Percentiles rank a stretch among this genome's conserved stretches.
Conservation (phyloP, 2,113 vertebrate genomes). For the Gracilinanus agilis region DNA sequence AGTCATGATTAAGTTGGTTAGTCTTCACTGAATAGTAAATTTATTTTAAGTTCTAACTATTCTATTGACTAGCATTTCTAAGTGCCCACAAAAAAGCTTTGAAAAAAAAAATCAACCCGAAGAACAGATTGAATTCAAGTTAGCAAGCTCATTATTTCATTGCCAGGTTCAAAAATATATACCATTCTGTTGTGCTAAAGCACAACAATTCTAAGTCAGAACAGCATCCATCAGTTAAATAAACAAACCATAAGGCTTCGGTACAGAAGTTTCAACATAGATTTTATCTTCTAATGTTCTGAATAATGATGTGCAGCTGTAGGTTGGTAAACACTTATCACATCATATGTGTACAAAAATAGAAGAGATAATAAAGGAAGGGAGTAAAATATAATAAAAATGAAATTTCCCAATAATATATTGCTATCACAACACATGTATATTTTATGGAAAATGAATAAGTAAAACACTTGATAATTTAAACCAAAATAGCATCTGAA, state of each 20-base stretch:
- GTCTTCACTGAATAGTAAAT: neutral
- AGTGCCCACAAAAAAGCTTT: neutral
- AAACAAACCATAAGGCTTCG: neutral
- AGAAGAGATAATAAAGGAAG: neutral
- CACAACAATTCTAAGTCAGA: neutral
- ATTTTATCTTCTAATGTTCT: constrained; percentile 2
- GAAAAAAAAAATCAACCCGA: neutral
- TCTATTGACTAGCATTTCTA: neutral
- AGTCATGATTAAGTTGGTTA: neutral
- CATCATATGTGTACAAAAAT: neutral
- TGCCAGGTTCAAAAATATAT: neutral
- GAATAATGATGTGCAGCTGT: neutral
- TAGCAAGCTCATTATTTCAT: neutral
- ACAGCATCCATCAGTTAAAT: neutral
- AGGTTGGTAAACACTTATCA: neutral
- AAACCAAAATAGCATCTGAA: neutral
- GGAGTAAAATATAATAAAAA: neutral
- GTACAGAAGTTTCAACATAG: neutral
- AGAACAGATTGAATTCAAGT: neutral
- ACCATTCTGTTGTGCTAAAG: neutral
- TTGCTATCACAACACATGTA: neutral
- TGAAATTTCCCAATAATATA: neutral
- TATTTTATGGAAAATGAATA: neutral
- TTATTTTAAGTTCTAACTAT: neutral
- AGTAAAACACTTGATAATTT: neutral